Conservation (phyloP, 2,888 invertebrate species). For the Yponomeuta sedellus region DNA sequence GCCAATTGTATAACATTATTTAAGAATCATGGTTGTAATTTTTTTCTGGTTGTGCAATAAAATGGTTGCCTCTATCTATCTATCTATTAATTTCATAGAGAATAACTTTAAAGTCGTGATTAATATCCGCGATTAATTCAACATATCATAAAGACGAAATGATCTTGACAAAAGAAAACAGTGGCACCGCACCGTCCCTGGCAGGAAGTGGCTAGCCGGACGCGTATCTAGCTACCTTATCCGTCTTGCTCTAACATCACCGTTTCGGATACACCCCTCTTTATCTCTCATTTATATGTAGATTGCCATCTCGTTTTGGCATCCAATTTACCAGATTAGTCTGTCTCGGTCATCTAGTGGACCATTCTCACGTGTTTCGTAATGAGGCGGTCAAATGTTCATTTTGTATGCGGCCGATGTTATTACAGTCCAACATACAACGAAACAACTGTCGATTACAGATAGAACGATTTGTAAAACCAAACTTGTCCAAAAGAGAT, state of each 20-base stretch:
- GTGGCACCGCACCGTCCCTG: slow-evolving; percentile 4
- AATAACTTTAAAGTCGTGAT: not conserved
- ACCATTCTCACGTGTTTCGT: slow-evolving; percentile 56
- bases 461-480: too few relatives aligned
- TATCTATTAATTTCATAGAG: too few relatives aligned
- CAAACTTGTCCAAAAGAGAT: too few relatives aligned
- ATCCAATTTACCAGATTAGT: slow-evolving; percentile 32
- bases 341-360: slow-evolving; percentile 13
- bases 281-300: slow-evolving; percentile 34
- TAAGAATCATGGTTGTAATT: too few relatives aligned
- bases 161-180: slow-evolving; percentile 11
- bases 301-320: slow-evolving; percentile 37
- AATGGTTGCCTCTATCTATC: too few relatives aligned
- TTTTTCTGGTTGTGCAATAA: too few relatives aligned
- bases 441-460: too few relatives aligned
- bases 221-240: slow-evolving; percentile 68
- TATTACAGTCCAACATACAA: slow-evolving; percentile 37
- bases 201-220: slow-evolving; percentile 66
- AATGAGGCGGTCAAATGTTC: slow-evolving; percentile 63
- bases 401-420: slow-evolving; percentile 50
- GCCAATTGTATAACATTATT: too few relatives aligned
- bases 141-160: not conserved
- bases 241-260: slow-evolving; percentile 61
- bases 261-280: slow-evolving; percentile 34
- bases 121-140: not conserved